Conservation (phyloP, 1,140 invertebrate genomes). For the Cyclina sinensis region DNA sequence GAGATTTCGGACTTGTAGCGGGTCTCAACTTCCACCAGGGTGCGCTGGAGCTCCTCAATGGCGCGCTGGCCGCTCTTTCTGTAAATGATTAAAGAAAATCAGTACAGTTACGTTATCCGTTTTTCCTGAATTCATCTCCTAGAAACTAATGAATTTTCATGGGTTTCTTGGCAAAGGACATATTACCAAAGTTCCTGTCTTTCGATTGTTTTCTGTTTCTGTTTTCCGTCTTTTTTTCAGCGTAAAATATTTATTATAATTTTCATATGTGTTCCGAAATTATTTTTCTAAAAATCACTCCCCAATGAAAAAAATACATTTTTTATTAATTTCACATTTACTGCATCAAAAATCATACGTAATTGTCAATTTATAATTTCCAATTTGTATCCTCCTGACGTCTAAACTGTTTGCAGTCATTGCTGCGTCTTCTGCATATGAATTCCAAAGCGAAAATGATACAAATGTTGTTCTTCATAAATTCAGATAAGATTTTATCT, state of each 20-base stretch:
- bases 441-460: constrained; percentile 21
- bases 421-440: neutral
- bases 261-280: too few species aligned
- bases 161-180: too few species aligned
- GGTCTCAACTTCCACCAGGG: constrained; percentile 86
- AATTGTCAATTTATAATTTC: constrained; percentile 51
- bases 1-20: constrained; percentile 86
- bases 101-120: too few species aligned
- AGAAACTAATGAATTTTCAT: too few species aligned
- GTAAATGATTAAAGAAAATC: constrained; percentile 48
- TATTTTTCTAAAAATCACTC: too few species aligned
- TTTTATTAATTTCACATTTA: too few species aligned
- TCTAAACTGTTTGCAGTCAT: constrained; percentile 7
- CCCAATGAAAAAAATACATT: too few species aligned
- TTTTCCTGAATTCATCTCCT: too few species aligned
- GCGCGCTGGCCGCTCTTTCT: constrained; percentile 85
- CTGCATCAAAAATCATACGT: neutral
- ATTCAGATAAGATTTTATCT: constrained; percentile 15
- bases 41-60: constrained; percentile 86
- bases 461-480: constrained; percentile 18
- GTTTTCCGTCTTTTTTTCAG: too few species aligned
- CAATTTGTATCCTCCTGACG: constrained; percentile 29
- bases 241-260: too few species aligned
- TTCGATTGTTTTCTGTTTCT: too few species aligned
- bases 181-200: too few species aligned